A percentile compares a stretch with the other conserved stretches of the same genome.
These are phyloP conservation scores for Lasioglossum albipes DNA, from an alignment of 1,140 invertebrate genomes.

Conservation along the genomic window DNA sequence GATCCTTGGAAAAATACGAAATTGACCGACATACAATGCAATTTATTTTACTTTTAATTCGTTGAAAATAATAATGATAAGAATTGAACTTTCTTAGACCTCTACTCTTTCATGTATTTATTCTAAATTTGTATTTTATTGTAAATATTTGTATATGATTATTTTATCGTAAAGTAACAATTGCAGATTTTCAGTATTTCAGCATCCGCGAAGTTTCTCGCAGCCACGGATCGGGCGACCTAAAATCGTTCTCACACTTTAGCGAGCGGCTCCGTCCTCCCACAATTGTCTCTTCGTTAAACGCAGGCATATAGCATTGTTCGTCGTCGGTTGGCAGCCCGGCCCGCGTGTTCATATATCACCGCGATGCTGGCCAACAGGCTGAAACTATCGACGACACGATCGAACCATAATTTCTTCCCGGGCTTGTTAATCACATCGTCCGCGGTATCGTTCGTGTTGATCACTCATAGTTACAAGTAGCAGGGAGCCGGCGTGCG, in stretches of 20 bases:
- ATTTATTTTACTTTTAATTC: no score
- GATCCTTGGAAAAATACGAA: no score
- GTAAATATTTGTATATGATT: no score
- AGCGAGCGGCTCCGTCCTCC: background rate
- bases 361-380: conserved; percentile 9
- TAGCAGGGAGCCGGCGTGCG: conserved; percentile 43
- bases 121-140: no score
- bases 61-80: no score
- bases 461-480: conserved; percentile 60
- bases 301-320: conserved; percentile 10
- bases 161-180: no score
- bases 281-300: conserved; percentile 13
- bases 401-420: conserved; percentile 48
- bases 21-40: no score
- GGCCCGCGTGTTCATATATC: conserved; percentile 9
- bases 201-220: no score
- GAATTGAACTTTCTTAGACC: no score
- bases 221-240: no score
- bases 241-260: background rate
- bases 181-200: no score
- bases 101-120: no score
- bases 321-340: background rate
- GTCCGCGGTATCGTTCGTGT: conserved; percentile 50
- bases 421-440: conserved; percentile 59
- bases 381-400: conserved; percentile 51